Evolutionary conservation across 2,888 invertebrate genomes (phyloP), one percentile per base, ranked within the genome.

Genomic region (Eristalis tenax): DNA sequence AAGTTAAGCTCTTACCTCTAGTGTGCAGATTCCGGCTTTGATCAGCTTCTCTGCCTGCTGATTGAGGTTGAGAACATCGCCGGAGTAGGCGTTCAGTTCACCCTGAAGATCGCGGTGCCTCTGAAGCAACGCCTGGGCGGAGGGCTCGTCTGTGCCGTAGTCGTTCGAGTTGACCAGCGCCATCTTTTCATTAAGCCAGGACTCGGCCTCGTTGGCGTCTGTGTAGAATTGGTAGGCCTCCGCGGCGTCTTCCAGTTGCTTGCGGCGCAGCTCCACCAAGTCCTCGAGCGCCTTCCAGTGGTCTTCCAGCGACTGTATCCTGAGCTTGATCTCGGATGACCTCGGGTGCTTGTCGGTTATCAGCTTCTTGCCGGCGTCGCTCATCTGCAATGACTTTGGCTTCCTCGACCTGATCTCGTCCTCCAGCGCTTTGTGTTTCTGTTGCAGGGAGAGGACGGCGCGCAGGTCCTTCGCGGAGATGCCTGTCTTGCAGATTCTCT

Each of bases 181-280:
- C 93, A 98, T 96, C 93, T 98, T 98, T 93, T 99, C 99, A 89
- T 97, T 97, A 94, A 99, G 95, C 98, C 99, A 99, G 0, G 98
- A 98, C 90, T 99, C 99, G 0, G 98, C 97, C 91, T 99, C 99
- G 93, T 99, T 99, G 0, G 99, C 98, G 93, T 99, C 99, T 0
- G 98, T 97, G 92, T 98, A 98, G 94, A 98, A 99, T 95, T 98
- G 98, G 90, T 98, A 98, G 0, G 99, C 98, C 91, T 99, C 98
- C 4, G 96, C 96, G 0, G 97, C 97, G 91, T 98, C 98, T 90
- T 97, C 96, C 26, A 98, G 93, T 90, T 97, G 96, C 83, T 96
- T 95, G 73, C 95, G 95, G 61, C 97, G 94, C 80, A 95, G 92
- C 0, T 96, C 96, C 0, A 97, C 96, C 22, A 98, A 93, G 86